Conservation (phyloP, 2,797 vertebrate species). For the Xiphorhynchus erythropygius region DNA sequence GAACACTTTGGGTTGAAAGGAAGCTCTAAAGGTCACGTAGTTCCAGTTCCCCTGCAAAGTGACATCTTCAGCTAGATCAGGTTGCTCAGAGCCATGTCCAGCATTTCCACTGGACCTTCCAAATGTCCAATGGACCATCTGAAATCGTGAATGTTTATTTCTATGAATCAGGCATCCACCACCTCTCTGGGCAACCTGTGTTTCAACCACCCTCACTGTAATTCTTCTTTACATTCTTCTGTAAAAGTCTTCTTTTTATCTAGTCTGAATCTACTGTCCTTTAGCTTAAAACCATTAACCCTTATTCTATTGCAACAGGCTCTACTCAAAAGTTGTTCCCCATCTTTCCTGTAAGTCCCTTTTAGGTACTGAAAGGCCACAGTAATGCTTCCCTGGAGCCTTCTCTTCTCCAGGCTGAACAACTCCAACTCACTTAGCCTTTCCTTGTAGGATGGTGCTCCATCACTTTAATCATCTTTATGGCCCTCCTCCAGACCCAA, state of each 20-base stretch:
- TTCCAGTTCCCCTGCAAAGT: not conserved
- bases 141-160: not conserved
- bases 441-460: not conserved
- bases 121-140: not conserved
- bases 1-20: not conserved
- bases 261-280: not conserved
- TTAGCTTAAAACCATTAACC: not conserved
- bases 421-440: not conserved
- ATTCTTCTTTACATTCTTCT: not conserved
- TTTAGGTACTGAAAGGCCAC: not conserved
- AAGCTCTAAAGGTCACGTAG: not conserved
- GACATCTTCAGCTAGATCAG: not conserved
- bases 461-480: not conserved
- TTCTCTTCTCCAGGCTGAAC: not conserved
- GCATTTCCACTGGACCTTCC: not conserved
- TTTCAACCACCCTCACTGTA: fast-evolving
- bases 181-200: not conserved
- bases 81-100: fast-evolving
- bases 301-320: not conserved
- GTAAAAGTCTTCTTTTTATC: not conserved
- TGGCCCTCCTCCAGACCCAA: not conserved
- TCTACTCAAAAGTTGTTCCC: not conserved
- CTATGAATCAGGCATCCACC: not conserved
- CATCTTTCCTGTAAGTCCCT: not conserved
- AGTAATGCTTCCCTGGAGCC: fast-evolving